phyloP scores from a whole-genome alignment of 1,140 invertebrate genomes.

The Pseudomyrmex flavicornis region DNA sequence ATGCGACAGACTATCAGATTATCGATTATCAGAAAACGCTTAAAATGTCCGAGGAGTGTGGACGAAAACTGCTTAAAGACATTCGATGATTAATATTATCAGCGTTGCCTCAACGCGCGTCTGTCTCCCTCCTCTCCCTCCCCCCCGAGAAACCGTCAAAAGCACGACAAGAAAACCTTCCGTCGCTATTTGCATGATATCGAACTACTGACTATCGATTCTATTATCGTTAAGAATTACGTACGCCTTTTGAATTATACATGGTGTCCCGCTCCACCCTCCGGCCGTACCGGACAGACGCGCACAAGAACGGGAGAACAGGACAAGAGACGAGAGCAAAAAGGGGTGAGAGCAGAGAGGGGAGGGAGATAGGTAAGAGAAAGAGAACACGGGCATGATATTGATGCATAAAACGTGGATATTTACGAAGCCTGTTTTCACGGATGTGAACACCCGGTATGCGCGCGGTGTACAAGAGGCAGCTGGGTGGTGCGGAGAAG shows the following conservation, averaged over 20 bases:
- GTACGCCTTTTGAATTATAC: constrained; percentile 53
- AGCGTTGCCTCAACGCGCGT: neutral
- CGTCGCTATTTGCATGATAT: constrained; percentile 44
- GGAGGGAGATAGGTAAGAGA: constrained; percentile 41
- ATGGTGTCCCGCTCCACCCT: constrained; percentile 43
- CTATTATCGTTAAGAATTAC: constrained; percentile 60
- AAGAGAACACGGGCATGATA: constrained; percentile 65
- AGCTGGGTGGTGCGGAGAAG: constrained; percentile 56
- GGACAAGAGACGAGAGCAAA: neutral
- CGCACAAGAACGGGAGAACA: constrained; percentile 26
- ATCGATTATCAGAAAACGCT: neutral
- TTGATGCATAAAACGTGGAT: constrained; percentile 84
- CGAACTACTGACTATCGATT: constrained; percentile 57
- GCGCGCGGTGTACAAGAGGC: constrained; percentile 73
- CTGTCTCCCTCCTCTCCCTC: neutral
- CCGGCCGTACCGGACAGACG: constrained; percentile 20
- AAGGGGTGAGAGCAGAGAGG: neutral
- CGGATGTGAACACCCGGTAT: constrained; percentile 84
- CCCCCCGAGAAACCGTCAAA: neutral
- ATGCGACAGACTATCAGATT: neutral
- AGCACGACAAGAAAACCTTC: neutral
- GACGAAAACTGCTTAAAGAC: constrained; percentile 6
- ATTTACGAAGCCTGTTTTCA: constrained; percentile 84
- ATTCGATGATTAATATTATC: neutral
- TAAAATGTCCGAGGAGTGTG: neutral